phyloP scores from a whole-genome alignment of 2,113 vertebrate genomes.

The Mobula hypostoma region DNA sequence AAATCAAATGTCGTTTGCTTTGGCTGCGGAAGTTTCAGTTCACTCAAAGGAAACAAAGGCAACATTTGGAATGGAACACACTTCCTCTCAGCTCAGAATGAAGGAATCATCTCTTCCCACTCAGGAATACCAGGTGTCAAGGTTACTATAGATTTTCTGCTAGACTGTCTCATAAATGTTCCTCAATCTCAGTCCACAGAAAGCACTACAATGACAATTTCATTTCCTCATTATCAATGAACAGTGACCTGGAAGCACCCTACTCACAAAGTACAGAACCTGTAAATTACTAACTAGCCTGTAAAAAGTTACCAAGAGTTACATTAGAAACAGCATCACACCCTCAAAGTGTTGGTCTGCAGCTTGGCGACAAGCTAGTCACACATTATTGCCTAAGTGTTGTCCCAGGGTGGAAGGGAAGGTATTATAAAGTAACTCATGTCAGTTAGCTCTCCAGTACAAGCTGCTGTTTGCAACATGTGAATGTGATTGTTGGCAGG shows the following conservation, averaged over 20 bases:
- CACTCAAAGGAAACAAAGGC: neutral
- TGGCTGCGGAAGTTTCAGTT: neutral
- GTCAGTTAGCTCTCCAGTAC: neutral
- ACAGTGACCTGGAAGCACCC: neutral
- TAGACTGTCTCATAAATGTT: neutral
- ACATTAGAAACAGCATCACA: neutral
- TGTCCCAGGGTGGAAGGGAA: neutral
- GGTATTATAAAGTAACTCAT: constrained; percentile 16
- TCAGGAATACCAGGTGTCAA: constrained; percentile 2
- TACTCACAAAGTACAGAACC: neutral
- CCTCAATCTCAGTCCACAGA: neutral
- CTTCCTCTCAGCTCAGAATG: neutral
- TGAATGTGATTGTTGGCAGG: neutral
- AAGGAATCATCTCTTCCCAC: neutral
- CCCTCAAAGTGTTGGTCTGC: neutral
- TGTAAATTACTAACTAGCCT: neutral
- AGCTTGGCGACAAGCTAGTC: neutral
- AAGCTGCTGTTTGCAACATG: constrained; percentile 8
- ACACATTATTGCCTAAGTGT: neutral
- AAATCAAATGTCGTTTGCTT: neutral
- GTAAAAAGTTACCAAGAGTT: neutral
- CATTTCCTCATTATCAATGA: neutral
- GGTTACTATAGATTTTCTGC: neutral
- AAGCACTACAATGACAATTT: neutral
- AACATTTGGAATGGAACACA: neutral